A percentile compares a stretch with the other conserved stretches of the same genome.
These are phyloP conservation scores for Altica lythri DNA, from an alignment of 2,888 invertebrate species.

Conservation along the genomic window DNA sequence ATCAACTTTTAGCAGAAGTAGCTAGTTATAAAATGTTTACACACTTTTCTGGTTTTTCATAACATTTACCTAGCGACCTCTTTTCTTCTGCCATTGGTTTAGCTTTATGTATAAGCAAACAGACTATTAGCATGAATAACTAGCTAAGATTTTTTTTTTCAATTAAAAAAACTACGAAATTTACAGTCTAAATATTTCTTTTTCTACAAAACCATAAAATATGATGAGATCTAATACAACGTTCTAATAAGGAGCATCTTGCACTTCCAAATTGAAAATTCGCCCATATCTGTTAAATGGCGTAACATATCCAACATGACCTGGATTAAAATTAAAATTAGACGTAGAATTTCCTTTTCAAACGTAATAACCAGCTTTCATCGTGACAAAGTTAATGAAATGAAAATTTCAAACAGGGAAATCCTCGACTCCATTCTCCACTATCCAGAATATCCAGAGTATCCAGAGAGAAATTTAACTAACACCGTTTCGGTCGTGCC, in stretches of 20 bases:
- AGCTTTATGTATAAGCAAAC: no score
- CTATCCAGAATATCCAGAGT: slow-evolving; percentile 7
- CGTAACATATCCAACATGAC: slow-evolving; percentile 9
- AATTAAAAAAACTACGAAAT: no score
- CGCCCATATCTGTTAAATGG: slow-evolving; percentile 8
- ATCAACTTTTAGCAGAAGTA: no score
- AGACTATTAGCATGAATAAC: no score
- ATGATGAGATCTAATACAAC: no score
- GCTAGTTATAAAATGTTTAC: no score
- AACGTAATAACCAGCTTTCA: slow-evolving; percentile 14
- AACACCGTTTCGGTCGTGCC: not conserved
- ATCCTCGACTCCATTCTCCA: slow-evolving; percentile 3
- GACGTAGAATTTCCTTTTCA: slow-evolving; percentile 12
- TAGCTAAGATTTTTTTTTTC: no score
- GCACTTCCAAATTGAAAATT: not conserved
- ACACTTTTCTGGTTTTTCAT: no score
- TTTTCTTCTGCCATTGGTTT: no score
- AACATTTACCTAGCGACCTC: no score
- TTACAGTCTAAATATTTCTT: no score
- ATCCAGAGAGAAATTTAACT: slow-evolving; percentile 16
- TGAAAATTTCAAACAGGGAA: slow-evolving; percentile 15
- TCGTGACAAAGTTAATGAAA: slow-evolving; percentile 14
- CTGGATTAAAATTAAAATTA: slow-evolving; percentile 12
- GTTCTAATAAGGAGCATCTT: not conserved
- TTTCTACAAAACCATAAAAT: no score